Evolutionary conservation across 2,113 vertebrate species (phyloP).

Genomic region (Pholis gunnellus): DNA sequence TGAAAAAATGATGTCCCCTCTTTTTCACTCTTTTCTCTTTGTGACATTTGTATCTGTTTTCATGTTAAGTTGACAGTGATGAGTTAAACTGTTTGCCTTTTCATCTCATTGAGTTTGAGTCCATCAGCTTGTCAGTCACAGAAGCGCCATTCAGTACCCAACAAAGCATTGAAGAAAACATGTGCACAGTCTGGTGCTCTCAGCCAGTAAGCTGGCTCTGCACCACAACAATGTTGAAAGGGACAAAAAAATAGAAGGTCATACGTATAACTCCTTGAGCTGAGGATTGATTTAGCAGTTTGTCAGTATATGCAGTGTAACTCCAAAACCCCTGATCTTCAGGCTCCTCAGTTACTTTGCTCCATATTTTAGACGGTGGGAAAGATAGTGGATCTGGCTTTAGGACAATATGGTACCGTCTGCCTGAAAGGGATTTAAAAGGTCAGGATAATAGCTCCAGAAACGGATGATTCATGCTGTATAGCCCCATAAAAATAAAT

Average conservation of each 20-base stretch:
- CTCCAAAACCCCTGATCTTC: neutral
- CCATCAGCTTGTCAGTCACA: neutral
- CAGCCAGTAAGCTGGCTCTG: neutral
- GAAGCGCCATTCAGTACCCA: neutral
- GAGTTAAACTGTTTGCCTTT: neutral
- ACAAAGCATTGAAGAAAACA: constrained; percentile 5
- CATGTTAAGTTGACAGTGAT: neutral
- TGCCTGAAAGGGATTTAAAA: constrained; percentile 41
- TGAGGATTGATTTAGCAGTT: constrained; percentile 21
- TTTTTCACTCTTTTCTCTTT: neutral
- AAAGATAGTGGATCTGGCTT: constrained; percentile 10
- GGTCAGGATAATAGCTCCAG: constrained; percentile 32
- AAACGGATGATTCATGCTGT: constrained; percentile 38
- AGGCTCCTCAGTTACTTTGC: neutral
- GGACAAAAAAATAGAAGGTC: constrained; percentile 23
- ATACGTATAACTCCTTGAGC: constrained; percentile 14
- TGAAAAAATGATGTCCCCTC: neutral
- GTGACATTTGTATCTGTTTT: neutral
- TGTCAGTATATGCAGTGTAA: neutral
- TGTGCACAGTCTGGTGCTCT: constrained; percentile 4
- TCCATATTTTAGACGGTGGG: neutral
- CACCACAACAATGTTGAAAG: constrained; percentile 11
- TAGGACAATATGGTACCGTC: constrained; percentile 14
- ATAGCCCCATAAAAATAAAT: constrained; percentile 27
- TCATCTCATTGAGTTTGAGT: neutral